Evolutionary conservation across 1,140 invertebrate genomes (phyloP).

Genomic region (Maconellicoccus hirsutus): DNA sequence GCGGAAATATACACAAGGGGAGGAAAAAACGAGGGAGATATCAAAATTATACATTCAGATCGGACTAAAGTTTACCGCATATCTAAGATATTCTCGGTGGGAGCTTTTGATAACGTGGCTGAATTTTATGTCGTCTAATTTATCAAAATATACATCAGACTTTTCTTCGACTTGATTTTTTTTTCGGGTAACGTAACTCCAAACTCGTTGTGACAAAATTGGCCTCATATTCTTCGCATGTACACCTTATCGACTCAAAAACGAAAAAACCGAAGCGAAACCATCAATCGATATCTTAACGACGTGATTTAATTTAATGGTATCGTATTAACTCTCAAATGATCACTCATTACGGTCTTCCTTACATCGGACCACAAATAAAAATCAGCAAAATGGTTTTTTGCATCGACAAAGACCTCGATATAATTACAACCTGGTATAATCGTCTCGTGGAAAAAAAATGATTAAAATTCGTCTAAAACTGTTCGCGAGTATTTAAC

Average conservation of each 20-base stretch:
- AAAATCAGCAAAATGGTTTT: no score
- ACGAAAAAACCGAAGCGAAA: no score
- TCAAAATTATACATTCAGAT: slow-evolving; percentile 3
- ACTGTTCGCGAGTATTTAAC: slow-evolving; percentile 3
- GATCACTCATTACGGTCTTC: not conserved
- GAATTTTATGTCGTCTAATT: slow-evolving; percentile 9
- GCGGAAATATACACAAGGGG: not conserved
- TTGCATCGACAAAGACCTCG: no score
- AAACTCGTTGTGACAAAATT: no score
- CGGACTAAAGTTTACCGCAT: not conserved
- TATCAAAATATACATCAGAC: not conserved
- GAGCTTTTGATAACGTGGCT: not conserved
- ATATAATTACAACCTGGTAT: not conserved
- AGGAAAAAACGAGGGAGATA: not conserved
- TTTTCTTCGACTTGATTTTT: not conserved
- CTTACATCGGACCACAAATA: not conserved
- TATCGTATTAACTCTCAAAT: not conserved
- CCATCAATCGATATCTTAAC: no score
- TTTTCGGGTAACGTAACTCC: not conserved
- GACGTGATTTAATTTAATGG: not conserved
- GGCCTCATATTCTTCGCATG: no score
- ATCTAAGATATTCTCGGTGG: not conserved
- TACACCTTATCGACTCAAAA: no score
- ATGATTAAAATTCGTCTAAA: not conserved
- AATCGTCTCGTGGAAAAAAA: not conserved